Evolutionary conservation across 2,888 invertebrate species (phyloP).

Genomic region (Eristalis intricaria): DNA sequence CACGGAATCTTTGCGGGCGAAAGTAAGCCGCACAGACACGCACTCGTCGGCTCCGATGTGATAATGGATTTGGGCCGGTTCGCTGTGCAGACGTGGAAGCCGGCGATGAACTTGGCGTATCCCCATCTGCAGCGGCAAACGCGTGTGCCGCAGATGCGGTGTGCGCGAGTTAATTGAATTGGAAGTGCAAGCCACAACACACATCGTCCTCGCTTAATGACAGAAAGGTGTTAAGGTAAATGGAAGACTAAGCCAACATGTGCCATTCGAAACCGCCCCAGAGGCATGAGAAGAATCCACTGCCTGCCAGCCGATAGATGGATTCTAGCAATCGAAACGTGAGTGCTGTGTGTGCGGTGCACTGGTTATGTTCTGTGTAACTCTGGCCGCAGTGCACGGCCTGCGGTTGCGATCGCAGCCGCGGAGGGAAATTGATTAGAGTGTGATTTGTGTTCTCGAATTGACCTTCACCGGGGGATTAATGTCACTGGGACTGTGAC

Average conservation of each 20-base stretch:
- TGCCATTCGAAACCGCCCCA: background rate
- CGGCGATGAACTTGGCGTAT: constrained; percentile 49
- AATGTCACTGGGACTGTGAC: constrained; percentile 27
- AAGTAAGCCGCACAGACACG: constrained; percentile 46
- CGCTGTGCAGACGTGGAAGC: background rate
- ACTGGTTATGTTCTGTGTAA: constrained; percentile 15
- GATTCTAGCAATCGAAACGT: constrained; percentile 22
- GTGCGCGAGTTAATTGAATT: constrained; percentile 61
- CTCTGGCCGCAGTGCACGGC: constrained; percentile 34
- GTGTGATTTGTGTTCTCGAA: constrained; percentile 39
- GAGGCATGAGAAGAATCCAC: background rate
- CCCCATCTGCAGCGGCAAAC: background rate
- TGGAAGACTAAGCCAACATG: constrained; percentile 33
- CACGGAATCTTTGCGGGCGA: background rate
- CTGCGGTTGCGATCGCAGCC: constrained; percentile 48
- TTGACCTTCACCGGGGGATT: constrained; percentile 63
- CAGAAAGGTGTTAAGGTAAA: constrained; percentile 70
- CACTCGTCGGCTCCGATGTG: constrained; percentile 42
- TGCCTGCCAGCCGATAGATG: constrained; percentile 9
- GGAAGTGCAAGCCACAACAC: constrained; percentile 62
- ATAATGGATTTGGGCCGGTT: constrained; percentile 57
- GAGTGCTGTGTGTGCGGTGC: constrained; percentile 2
- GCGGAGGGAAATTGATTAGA: constrained; percentile 59
- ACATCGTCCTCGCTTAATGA: constrained; percentile 63
- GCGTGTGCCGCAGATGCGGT: constrained; percentile 53